These are phyloP conservation scores for Chymomyza procnemis DNA, from an alignment of 2,888 invertebrate genomes.

Conservation along the genomic window DNA sequence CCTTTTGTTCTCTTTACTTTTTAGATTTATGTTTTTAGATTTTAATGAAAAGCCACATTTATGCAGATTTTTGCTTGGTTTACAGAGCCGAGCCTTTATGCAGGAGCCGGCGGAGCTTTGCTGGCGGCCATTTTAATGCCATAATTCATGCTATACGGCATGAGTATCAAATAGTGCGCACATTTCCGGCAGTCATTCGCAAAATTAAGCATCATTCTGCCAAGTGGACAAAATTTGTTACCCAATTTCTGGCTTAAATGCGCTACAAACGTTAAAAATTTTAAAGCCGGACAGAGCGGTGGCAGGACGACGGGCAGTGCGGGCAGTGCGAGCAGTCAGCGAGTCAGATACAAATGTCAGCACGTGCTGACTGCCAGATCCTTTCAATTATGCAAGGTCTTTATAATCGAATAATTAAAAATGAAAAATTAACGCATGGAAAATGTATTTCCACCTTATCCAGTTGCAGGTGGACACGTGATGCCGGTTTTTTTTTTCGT, in stretches of 20 bases:
- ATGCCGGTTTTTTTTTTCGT: neutral
- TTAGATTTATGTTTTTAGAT: constrained; percentile 64
- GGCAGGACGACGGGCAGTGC: no score
- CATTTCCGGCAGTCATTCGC: neutral
- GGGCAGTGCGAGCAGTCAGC: neutral
- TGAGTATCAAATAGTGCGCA: neutral
- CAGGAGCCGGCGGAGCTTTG: constrained; percentile 5
- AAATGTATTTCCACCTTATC: constrained; percentile 66
- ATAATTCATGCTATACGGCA: constrained; percentile 41
- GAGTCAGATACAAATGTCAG: constrained; percentile 15
- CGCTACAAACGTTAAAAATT: neutral
- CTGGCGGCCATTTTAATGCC: constrained; percentile 45
- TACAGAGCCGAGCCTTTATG: neutral
- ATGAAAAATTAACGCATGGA: constrained; percentile 72
- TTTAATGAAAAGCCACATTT: constrained; percentile 68
- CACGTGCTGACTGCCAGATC: constrained; percentile 31
- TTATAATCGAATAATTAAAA: constrained; percentile 72
- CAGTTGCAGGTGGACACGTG: constrained; percentile 33
- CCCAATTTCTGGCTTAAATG: neutral
- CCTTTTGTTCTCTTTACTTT: constrained; percentile 46
- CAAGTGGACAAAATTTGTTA: neutral
- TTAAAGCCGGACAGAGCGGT: neutral
- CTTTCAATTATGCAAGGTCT: constrained; percentile 69
- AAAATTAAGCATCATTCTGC: neutral
- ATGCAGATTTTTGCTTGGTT: constrained; percentile 12